Base-by-base conservation (phyloP, 2,797 vertebrate genomes). In the Chromis chromis region DNA sequence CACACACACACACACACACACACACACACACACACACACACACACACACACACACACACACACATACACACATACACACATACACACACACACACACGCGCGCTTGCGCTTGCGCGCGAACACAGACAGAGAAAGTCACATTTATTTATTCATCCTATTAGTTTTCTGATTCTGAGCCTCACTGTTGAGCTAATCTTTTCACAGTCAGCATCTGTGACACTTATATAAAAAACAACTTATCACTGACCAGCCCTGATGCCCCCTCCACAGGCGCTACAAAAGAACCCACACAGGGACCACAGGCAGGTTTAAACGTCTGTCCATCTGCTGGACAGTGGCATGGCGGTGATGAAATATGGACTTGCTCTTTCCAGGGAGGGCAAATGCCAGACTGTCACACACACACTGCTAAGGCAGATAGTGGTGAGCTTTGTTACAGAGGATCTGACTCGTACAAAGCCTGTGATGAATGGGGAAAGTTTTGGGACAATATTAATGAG, bases 401-500 rank as follows among this genome's bases (percentile, higher is more conserved):
- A 44, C 79, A 74, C 67, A 52, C 71, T 53, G 60, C 72, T 73
- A 42, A 75, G 4, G 69, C 50, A 57, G 82, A 80, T 67, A 76
- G 69, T 57, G 40, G 46, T 19, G 54, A 72, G 76, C 66, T 72
- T 74, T 79, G 70, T 71, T 73, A 33, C 39, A 54, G 22, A 70
- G 31, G 57, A 53, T 78, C 46, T 39, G 71, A 55, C 70, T 65
- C 58, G 44, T 64, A 56, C 67, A 76, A 55, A 76, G 63, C 57
- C 53, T 53, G 67, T 82, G 82, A 89, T 89, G 65, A 88, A 87
- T 82, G 79, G 59, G 31, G 49, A 63, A 83, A 79, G 79, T 79
- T 88, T 79, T 54, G 50, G 66, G 78, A 84, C 70, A 72, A 76
- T 84, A 83, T 78, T 82, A 86, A 87, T 79, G 82, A 84, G 78